Base-by-base conservation (phyloP, 2,797 vertebrate genomes). In the Sebastes umbrosus region DNA sequence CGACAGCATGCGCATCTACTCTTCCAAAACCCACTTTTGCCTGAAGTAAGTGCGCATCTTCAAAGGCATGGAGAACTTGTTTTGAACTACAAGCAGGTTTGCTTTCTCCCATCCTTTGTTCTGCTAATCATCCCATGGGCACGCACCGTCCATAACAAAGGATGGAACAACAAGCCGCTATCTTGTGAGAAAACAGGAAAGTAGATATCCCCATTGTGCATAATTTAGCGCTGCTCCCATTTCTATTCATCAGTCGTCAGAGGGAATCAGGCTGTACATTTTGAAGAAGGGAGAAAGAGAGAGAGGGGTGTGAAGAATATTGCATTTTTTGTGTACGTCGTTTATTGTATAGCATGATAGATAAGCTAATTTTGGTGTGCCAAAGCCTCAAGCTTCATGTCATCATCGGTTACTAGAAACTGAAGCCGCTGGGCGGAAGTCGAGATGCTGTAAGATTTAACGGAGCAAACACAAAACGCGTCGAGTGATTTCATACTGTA, bases 41-140 rank as follows among this genome's bases (percentile, higher is more conserved):
- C 93, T 90, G 72, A 79, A 94, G 93, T 92, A 76, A 89, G 82
- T 72, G 76, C 20, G 34, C 75, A 89, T 94, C 94, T 94, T 95
- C 93, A 94, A 96, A 96, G 93, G 91, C 80, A 78, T 50, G 84
- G 77, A 87, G 87, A 94, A 92, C 85, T 93, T 94, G 94, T 95
- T 96, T 94, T 95, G 92, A 96, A 95, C 94, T 88, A 93, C 84
- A 80, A 83, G 87, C 93, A 95, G 94, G 93, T 95, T 94, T 90
- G 85, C 89, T 87, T 90, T 93, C 87, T 88, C 90, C 86, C 77
- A 89, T 93, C 92, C 93, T 95, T 95, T 95, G 94, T 95, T 95
- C 93, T 92, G 74, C 93, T 94, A 94, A 94, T 96, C 92, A 95
- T 94, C 95, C 94, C 93, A 90, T 92, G 94, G 94, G 95, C 84